Evolutionary conservation across 2,113 vertebrate genomes (phyloP).

Genomic region (Periophthalmodon schlosseri): DNA sequence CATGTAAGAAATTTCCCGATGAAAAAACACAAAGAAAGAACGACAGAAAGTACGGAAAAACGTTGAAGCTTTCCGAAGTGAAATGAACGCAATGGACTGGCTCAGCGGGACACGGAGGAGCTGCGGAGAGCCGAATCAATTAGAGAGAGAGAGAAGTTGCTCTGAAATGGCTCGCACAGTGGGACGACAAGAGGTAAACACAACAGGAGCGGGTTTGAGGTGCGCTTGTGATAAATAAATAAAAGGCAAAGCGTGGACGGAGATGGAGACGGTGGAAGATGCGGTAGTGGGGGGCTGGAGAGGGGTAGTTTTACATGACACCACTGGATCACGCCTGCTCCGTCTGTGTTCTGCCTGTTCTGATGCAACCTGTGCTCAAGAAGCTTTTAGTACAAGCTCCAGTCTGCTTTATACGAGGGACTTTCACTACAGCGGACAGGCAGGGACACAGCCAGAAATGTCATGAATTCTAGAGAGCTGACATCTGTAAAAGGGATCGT

Average conservation of each 20-base stretch:
- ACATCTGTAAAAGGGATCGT: background rate
- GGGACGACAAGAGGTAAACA: conserved; percentile 59
- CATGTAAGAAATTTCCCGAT: conserved; percentile 34
- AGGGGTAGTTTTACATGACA: conserved; percentile 53
- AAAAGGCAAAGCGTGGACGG: conserved; percentile 43
- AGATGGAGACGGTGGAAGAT: conserved; percentile 49
- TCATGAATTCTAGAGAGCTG: background rate
- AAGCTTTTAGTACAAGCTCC: conserved; percentile 36
- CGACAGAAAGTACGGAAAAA: conserved; percentile 41
- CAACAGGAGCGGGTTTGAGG: conserved; percentile 45
- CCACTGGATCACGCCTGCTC: conserved; percentile 39
- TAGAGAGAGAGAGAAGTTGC: conserved; percentile 74
- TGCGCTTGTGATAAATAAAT: conserved; percentile 2
- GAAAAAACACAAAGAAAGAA: conserved; percentile 18
- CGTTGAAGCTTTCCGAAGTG: conserved; percentile 63
- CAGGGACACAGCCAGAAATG: background rate
- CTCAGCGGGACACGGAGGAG: conserved; percentile 66
- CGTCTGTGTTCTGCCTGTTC: conserved; percentile 37
- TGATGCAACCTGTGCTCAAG: conserved; percentile 65
- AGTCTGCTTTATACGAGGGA: conserved; percentile 18
- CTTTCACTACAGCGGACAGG: conserved; percentile 13
- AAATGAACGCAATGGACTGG: conserved; percentile 70
- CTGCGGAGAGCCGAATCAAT: conserved; percentile 72
- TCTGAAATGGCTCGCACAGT: conserved; percentile 77
- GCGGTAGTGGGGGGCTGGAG: conserved; percentile 41